Conservation (phyloP, 2,113 vertebrate species). For the Rhombomys opimus region DNA sequence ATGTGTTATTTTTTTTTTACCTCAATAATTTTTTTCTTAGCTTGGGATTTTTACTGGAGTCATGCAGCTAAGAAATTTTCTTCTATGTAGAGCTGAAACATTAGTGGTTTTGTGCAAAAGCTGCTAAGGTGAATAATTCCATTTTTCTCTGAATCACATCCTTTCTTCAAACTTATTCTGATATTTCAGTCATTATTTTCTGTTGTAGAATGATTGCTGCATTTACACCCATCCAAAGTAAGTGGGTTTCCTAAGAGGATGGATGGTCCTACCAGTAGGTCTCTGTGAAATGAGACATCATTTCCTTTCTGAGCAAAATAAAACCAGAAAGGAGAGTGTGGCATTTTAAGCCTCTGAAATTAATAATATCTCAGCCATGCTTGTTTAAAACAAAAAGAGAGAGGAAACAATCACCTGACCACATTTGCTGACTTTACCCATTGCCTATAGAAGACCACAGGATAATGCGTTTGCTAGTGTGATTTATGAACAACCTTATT, state of each 20-base stretch:
- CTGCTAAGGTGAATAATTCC: constrained; percentile 14
- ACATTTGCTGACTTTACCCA: background rate
- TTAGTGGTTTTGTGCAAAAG: constrained; percentile 42
- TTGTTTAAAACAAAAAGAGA: background rate
- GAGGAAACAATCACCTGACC: too few relatives aligned
- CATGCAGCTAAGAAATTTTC: constrained; percentile 32
- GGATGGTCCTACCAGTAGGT: background rate
- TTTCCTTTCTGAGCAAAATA: background rate
- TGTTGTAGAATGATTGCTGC: background rate
- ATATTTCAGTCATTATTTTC: background rate
- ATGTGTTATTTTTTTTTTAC: background rate
- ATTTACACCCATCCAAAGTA: background rate
- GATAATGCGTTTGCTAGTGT: background rate
- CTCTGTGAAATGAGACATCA: background rate
- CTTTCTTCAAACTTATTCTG: constrained; percentile 13
- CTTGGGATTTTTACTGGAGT: constrained; percentile 52
- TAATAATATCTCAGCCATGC: background rate
- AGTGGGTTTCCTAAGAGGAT: background rate
- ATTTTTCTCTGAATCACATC: background rate
- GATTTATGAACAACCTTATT: background rate
- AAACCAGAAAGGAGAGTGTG: background rate
- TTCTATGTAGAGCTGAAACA: background rate
- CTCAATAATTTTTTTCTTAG: background rate
- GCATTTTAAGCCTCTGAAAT: background rate
- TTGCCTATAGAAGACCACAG: background rate